phyloP scores from a whole-genome alignment of 2,888 invertebrate species.

The Aleiodes alternator region DNA sequence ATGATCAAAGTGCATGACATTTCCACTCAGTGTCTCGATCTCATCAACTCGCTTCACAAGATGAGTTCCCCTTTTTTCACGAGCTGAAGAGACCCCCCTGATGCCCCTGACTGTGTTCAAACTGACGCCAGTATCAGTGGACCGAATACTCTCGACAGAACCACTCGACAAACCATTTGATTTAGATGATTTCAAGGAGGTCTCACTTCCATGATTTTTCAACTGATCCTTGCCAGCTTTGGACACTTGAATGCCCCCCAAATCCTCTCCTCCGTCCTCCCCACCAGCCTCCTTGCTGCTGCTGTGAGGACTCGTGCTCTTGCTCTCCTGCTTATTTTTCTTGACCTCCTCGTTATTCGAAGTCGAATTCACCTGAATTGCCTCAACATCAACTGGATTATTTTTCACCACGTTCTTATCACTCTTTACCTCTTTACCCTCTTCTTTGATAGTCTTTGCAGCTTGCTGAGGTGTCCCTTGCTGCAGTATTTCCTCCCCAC shows the following conservation, averaged over 20 bases:
- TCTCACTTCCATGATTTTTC: conserved; percentile 61
- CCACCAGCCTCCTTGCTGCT: not conserved
- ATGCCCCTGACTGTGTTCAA: conserved; percentile 67
- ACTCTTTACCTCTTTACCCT: conserved; percentile 26
- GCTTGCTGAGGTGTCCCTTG: not conserved
- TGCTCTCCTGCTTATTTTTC: not conserved
- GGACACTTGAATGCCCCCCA: not conserved
- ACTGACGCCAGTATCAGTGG: conserved; percentile 73
- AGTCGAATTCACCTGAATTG: not conserved
- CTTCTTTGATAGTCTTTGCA: conserved; percentile 3
- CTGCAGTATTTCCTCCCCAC: not conserved
- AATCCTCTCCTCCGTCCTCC: not conserved
- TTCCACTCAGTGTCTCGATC: conserved; percentile 73
- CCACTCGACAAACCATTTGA: conserved; percentile 65
- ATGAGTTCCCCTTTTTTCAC: conserved; percentile 70
- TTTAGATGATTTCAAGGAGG: conserved; percentile 63
- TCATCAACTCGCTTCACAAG: conserved; percentile 69
- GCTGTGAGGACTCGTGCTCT: not conserved
- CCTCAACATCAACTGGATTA: conserved; percentile 27
- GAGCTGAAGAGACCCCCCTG: conserved; percentile 69
- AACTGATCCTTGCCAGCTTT: conserved; percentile 38
- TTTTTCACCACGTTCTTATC: not conserved
- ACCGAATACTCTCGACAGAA: conserved; percentile 66
- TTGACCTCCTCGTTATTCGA: conserved; percentile 20
- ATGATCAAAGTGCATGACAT: conserved; percentile 64